phyloP scores from a whole-genome alignment of 2,888 invertebrate genomes.

The Spilarctia lutea region DNA sequence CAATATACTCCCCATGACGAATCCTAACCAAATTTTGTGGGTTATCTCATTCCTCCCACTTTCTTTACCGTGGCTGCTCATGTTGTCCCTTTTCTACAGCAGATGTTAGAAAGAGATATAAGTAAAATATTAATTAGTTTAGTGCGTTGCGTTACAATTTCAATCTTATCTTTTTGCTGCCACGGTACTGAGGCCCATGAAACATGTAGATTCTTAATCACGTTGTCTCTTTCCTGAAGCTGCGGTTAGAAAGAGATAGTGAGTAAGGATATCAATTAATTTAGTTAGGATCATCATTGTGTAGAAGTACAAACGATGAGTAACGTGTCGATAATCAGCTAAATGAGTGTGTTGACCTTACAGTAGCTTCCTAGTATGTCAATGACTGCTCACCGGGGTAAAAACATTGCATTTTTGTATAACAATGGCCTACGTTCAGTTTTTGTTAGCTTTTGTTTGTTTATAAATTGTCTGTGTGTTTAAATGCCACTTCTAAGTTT shows the following conservation, averaged over 20 bases:
- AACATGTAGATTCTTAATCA: not conserved
- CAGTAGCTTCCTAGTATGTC: constrained; percentile 27
- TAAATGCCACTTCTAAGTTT: not conserved
- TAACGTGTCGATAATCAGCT: constrained; percentile 40
- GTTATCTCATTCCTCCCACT: not conserved
- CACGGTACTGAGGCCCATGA: not conserved
- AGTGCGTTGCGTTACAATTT: not conserved
- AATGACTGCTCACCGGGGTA: constrained; percentile 25
- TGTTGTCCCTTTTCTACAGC: not conserved
- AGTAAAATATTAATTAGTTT: not conserved
- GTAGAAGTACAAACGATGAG: constrained; percentile 34
- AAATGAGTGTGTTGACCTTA: constrained; percentile 54
- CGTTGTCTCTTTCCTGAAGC: not conserved
- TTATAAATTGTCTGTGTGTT: not conserved
- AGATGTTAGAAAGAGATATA: not conserved
- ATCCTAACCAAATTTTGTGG: not conserved
- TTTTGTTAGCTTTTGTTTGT: constrained; percentile 10
- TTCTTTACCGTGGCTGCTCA: not conserved
- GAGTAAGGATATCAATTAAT: not conserved
- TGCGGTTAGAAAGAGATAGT: not conserved
- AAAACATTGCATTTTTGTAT: constrained; percentile 26
- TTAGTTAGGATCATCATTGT: constrained; percentile 21
- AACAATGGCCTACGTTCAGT: constrained; percentile 15
- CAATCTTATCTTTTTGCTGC: not conserved
- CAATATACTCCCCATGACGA: not conserved